A percentile compares a stretch with the other conserved stretches of the same genome.
These are phyloP conservation scores for Stegophylla sp. DNA, from an alignment of 2,888 invertebrate species.

Conservation along the genomic window DNA sequence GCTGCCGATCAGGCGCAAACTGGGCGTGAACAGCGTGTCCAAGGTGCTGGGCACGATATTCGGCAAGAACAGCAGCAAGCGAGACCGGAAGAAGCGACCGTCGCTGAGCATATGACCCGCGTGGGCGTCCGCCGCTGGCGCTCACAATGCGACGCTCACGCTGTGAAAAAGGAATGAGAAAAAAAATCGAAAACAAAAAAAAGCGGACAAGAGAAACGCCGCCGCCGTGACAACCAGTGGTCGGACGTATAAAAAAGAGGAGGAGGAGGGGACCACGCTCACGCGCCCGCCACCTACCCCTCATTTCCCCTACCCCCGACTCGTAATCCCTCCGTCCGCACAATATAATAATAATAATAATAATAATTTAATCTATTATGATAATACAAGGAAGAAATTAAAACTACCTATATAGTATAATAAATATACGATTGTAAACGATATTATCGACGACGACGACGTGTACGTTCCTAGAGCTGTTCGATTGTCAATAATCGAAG, in stretches of 20 bases:
- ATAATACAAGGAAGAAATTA: too few relatives aligned
- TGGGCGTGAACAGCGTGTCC: slow-evolving; percentile 79
- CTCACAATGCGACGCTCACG: slow-evolving; percentile 43
- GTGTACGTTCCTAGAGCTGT: too few relatives aligned
- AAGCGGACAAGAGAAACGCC: neutral
- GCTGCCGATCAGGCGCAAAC: slow-evolving; percentile 75
- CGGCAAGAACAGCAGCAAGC: slow-evolving; percentile 76
- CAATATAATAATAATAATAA: too few relatives aligned
- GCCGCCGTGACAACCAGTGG: neutral
- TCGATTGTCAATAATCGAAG: too few relatives aligned
- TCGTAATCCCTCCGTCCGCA: too few relatives aligned
- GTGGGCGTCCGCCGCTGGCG: slow-evolving; percentile 44
- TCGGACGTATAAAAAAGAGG: too few relatives aligned
- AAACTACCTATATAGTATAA: too few relatives aligned
- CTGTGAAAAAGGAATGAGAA: too few relatives aligned
- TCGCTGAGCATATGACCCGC: slow-evolving; percentile 74
- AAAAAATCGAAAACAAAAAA: too few relatives aligned
- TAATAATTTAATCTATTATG: too few relatives aligned
- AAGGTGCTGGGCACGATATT: slow-evolving; percentile 82
- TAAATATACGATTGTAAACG: neutral
- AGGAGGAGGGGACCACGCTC: too few relatives aligned
- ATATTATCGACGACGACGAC: neutral
- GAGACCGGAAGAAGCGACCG: slow-evolving; percentile 78
- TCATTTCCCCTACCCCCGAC: neutral
- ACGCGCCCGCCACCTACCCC: neutral